Base-by-base conservation (phyloP, 92 coral and sea anemone genomes). In the Heliopora coerulea region DNA sequence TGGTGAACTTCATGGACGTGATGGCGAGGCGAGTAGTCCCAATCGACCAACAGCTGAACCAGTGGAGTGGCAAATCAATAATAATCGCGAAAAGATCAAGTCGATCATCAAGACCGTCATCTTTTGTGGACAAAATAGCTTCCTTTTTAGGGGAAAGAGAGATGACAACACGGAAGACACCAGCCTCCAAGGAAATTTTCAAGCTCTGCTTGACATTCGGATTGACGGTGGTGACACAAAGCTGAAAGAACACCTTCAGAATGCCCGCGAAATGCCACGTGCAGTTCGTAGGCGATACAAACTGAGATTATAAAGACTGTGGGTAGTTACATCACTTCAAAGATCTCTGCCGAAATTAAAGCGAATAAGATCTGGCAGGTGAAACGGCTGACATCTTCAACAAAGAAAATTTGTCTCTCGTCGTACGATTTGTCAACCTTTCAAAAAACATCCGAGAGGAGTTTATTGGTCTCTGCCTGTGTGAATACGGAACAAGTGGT, bases 191-290 rank as follows among this genome's bases (percentile, higher is more conserved):
- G n/a, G n/a, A n/a, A n/a, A n/a, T n/a, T n/a, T n/a, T n/a, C n/a
- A n/a, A n/a, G n/a, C 83, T 67, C 78, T 81, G 56, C 68, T 85
- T 42, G 79, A 77, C 46, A 75, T 81, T 81, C 85, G 83, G 33
- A 74, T 81, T 54, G 86, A 85, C 79, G 75, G 79, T 35, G 83
- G 83, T 32, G 86, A 85, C 54, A 61, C 64, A 59, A 68, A 59
- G 50, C 75, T 68, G 50, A 56, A 75, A 60, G 80, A 81, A 63
- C 83, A 85, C 68, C 73, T 85, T 52, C 77, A 72, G 68, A 81
- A 72, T 68, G 84, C 83, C 64, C 83, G 27, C 52, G 85, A 59
- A 85, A 85, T 81, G 84, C 89, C 56, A 85, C 83, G 25, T 80
- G 80, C 73, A n/a, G 58, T 17, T 37, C 42, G 6, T 4, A 37